Evolutionary conservation across 2,888 invertebrate species (phyloP).

Genomic region (Stenotaenia linearis): DNA sequence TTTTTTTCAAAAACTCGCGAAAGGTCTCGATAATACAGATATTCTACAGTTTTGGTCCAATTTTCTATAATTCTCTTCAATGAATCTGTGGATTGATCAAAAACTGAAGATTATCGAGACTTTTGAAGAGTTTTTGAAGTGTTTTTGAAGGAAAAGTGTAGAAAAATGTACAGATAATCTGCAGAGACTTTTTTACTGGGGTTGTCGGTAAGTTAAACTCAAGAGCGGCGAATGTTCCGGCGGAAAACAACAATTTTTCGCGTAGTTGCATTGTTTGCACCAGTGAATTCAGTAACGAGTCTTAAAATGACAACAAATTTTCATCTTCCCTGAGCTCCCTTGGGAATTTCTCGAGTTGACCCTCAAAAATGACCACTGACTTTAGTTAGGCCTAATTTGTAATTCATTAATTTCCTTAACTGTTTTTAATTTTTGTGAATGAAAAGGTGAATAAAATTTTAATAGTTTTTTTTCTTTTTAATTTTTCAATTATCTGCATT

Average conservation of each 20-base stretch:
- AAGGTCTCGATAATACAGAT: too few relatives aligned
- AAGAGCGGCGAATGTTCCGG: not conserved
- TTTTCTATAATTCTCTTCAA: too few relatives aligned
- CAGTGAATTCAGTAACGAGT: constrained; percentile 15
- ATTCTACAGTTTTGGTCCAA: too few relatives aligned
- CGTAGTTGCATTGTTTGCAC: constrained; percentile 5
- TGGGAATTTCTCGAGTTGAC: not conserved
- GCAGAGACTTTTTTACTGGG: too few relatives aligned
- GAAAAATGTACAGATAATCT: too few relatives aligned
- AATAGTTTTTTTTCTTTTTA: not conserved
- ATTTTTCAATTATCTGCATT: not conserved
- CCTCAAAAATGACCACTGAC: not conserved
- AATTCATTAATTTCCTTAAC: not conserved
- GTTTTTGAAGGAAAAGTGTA: too few relatives aligned
- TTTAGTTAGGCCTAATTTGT: not conserved
- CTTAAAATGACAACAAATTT: not conserved
- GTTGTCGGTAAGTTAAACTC: not conserved
- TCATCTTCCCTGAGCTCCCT: not conserved
- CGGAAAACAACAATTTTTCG: constrained; percentile 5
- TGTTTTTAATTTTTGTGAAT: not conserved
- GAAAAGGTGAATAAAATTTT: too few relatives aligned
- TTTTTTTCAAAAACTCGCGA: too few relatives aligned
- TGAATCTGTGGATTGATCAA: too few relatives aligned
- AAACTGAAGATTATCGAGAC: too few relatives aligned
- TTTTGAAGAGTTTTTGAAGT: too few relatives aligned